These are phyloP conservation scores for Chelonia mydas DNA, from an alignment of 2,797 vertebrate species.

Conservation along the genomic window DNA sequence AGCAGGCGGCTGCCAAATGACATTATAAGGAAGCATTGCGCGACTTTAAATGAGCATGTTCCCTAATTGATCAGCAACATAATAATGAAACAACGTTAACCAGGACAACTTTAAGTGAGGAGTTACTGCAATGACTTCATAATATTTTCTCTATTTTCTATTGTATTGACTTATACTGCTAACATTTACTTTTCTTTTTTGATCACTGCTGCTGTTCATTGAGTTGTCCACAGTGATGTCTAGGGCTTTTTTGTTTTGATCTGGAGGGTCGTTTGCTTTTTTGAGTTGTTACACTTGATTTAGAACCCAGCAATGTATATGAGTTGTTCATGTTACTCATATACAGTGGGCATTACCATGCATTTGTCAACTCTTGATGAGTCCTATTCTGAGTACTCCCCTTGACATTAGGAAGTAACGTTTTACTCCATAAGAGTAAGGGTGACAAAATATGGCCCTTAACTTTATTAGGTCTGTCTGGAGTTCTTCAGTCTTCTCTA, in stretches of 20 bases:
- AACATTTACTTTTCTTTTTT: neutral
- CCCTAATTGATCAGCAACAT: no score
- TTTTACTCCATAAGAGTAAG: neutral
- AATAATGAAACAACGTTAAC: no score
- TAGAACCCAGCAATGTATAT: neutral
- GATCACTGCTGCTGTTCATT: neutral
- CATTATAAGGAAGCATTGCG: no score
- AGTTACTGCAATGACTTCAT: neutral
- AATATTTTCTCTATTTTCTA: neutral
- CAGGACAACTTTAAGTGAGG: no score
- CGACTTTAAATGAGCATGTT: no score
- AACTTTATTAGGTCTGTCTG: neutral
- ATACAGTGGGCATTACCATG: neutral
- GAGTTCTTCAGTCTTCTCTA: neutral
- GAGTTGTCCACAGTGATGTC: neutral
- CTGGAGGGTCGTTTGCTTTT: neutral
- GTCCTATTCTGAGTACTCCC: neutral
- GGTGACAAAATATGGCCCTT: neutral
- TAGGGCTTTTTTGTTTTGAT: neutral
- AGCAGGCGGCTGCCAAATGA: no score
- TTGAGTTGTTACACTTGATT: neutral
- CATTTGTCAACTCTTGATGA: slow-evolving; percentile 11
- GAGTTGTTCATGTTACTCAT: neutral
- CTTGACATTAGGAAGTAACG: neutral
- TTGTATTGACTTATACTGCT: neutral